phyloP scores from a whole-genome alignment of 2,797 vertebrate species.

The Coreius guichenoti region DNA sequence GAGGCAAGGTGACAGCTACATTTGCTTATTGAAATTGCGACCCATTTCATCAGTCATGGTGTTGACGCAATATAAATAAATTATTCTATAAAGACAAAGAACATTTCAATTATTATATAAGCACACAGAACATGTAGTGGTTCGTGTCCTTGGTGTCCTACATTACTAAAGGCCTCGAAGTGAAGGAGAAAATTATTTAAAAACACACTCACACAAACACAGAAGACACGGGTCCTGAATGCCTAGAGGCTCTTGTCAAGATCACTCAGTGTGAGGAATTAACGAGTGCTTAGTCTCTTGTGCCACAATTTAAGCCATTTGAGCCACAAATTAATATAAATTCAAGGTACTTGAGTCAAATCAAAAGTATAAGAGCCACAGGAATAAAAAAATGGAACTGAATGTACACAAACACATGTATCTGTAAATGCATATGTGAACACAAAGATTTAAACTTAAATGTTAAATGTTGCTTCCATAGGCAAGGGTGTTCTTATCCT shows the following conservation, averaged over 20 bases:
- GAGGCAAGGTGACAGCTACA: not conserved
- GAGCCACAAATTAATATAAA: not conserved
- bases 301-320: not conserved
- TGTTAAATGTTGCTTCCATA: not conserved
- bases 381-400: not conserved
- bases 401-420: not conserved
- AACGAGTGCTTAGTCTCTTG: not conserved
- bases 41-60: slow-evolving; percentile 29
- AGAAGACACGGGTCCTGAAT: not conserved
- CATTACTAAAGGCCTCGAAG: not conserved
- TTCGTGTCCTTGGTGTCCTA: slow-evolving; percentile 9
- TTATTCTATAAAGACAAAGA: slow-evolving; percentile 4
- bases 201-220: not conserved
- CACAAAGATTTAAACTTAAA: not conserved
- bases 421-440: not conserved
- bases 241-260: not conserved
- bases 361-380: not conserved
- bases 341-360: not conserved
- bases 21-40: slow-evolving; percentile 34
- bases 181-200: not conserved
- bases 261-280: slow-evolving; percentile 32
- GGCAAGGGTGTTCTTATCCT: not conserved
- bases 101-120: slow-evolving; percentile 14
- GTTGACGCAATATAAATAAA: not conserved
- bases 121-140: not conserved